Conservation (phyloP, 1,140 invertebrate species). For the Archivesica marissinica region DNA sequence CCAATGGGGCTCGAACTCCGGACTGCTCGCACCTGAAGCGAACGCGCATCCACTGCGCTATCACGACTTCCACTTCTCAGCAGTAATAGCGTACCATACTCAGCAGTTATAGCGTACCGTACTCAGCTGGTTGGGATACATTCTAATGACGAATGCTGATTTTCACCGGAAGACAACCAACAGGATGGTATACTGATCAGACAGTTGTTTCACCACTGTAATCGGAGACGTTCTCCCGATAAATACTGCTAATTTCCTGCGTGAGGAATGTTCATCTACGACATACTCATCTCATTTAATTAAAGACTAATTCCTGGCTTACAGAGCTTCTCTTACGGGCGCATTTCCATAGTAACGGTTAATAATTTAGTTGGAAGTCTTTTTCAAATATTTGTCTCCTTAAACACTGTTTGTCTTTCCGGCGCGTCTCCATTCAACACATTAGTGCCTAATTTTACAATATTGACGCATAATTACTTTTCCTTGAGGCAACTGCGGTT, state of each 20-base stretch:
- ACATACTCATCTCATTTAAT: not conserved
- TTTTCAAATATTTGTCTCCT: slow-evolving; percentile 29
- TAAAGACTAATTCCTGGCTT: not conserved
- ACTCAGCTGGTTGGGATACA: too few relatives aligned
- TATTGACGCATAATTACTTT: slow-evolving; percentile 40
- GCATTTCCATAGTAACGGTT: not conserved
- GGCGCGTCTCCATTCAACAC: slow-evolving; percentile 2
- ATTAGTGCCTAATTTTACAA: slow-evolving; percentile 12
- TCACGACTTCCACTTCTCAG: too few relatives aligned
- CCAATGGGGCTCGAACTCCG: too few relatives aligned
- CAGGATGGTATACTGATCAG: too few relatives aligned
- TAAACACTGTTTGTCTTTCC: not conserved
- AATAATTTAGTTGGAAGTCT: not conserved
- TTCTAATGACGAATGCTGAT: too few relatives aligned
- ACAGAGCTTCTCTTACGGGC: not conserved
- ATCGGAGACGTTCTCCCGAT: too few relatives aligned
- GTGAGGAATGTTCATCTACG: not conserved
- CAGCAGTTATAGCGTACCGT: too few relatives aligned
- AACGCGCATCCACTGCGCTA: too few relatives aligned
- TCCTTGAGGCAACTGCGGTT: slow-evolving; percentile 7
- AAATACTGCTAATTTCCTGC: not conserved
- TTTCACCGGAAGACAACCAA: too few relatives aligned
- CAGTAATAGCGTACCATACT: too few relatives aligned
- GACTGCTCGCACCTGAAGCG: too few relatives aligned
- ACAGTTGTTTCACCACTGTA: too few relatives aligned